Evolutionary conservation across 2,113 vertebrate species (phyloP).

Genomic region (Lycaon pictus): DNA sequence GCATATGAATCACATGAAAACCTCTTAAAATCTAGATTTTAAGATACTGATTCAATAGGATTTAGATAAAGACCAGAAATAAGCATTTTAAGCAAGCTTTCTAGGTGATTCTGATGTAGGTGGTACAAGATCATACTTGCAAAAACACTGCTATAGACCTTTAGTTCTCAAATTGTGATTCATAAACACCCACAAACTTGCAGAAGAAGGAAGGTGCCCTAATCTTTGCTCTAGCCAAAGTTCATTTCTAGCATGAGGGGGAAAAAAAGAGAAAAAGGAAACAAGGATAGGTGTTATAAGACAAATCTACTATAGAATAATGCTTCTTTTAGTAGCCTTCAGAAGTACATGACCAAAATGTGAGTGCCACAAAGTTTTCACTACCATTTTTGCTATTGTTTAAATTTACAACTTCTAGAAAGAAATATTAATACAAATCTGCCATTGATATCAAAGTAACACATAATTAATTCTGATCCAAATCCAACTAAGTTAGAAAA

Average conservation of each 20-base stretch:
- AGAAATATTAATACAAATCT: neutral
- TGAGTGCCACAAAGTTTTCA: neutral
- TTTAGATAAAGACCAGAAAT: neutral
- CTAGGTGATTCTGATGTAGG: neutral
- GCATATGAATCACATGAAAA: neutral
- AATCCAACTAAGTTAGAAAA: constrained; percentile 43
- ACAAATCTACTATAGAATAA: neutral
- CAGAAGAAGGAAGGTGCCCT: neutral
- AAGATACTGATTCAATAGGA: neutral
- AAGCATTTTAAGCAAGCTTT: neutral
- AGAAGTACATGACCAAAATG: neutral
- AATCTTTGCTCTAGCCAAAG: neutral
- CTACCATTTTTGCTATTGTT: neutral
- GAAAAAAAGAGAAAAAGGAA: constrained; percentile 24
- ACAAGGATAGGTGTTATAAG: neutral
- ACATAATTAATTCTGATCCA: constrained; percentile 23
- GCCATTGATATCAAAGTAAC: neutral
- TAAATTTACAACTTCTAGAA: neutral
- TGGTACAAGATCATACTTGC: neutral
- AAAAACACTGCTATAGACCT: neutral
- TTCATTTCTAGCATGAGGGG: neutral
- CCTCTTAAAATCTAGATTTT: constrained; percentile 1
- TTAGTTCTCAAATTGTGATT: constrained; percentile 25
- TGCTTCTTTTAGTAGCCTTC: neutral
- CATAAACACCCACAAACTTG: neutral